Percentiles rank a stretch among this genome's conserved stretches.
Conservation (phyloP, 2,888 invertebrate genomes). For the Eristalinus aeneus region DNA sequence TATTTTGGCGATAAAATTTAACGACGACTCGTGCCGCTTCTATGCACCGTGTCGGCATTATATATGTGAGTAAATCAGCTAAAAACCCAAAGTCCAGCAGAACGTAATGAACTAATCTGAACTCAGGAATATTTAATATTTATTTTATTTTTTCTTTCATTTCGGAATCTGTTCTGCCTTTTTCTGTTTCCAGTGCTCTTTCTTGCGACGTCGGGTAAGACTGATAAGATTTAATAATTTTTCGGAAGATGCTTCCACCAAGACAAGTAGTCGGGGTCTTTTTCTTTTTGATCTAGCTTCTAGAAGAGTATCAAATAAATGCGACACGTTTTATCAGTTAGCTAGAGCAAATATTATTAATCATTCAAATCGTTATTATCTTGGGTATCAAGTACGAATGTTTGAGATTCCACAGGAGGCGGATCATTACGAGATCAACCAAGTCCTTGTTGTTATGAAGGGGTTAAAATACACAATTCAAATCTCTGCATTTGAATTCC, state of each 20-base stretch:
- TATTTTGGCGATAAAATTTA: constrained; percentile 24
- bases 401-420: neutral
- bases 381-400: constrained; percentile 31
- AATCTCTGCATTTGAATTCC: constrained; percentile 48
- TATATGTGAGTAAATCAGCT: constrained; percentile 1
- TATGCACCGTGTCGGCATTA: constrained; percentile 4
- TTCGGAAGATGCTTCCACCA: neutral
- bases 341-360: constrained; percentile 51
- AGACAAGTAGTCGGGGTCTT: neutral
- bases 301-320: constrained; percentile 24
- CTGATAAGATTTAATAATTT: constrained; percentile 37
- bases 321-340: constrained; percentile 49
- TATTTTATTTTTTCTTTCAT: neutral
- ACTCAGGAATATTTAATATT: constrained; percentile 13
- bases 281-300: neutral
- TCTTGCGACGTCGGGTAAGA: neutral
- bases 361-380: constrained; percentile 18
- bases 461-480: constrained; percentile 16
- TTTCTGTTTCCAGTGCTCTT: neutral
- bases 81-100: constrained; percentile 24
- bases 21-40: neutral
- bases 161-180: neutral
- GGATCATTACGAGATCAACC: neutral
- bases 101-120: constrained; percentile 47
- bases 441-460: neutral